phyloP scores from a whole-genome alignment of 1,140 invertebrate genomes.

The Bombus terrestris region DNA sequence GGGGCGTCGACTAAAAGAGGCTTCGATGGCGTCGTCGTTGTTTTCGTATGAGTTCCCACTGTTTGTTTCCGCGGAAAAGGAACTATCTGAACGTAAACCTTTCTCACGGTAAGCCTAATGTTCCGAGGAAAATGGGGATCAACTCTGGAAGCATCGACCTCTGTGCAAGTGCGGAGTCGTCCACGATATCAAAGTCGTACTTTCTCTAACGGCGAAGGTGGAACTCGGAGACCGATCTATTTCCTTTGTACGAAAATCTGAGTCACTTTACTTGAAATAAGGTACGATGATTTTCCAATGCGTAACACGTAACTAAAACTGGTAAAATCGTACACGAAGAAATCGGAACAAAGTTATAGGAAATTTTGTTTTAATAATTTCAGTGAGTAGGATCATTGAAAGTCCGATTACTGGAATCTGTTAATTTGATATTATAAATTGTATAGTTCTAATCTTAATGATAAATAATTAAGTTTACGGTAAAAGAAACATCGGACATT shows the following conservation, averaged over 20 bases:
- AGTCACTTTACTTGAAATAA: neutral
- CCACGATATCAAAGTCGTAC: neutral
- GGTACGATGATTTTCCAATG: too few relatives aligned
- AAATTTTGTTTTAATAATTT: too few relatives aligned
- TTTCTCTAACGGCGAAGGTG: neutral
- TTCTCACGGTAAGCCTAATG: neutral
- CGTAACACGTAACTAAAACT: too few relatives aligned
- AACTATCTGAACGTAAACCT: slow-evolving; percentile 5
- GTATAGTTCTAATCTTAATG: neutral
- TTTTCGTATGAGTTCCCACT: neutral
- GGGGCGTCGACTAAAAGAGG: too few relatives aligned
- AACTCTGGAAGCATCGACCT: neutral
- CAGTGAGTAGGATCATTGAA: too few relatives aligned
- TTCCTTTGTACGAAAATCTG: neutral
- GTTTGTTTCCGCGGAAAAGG: neutral
- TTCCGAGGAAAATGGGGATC: neutral
- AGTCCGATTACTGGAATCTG: too few relatives aligned
- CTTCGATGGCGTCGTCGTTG: neutral
- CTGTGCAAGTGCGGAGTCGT: neutral
- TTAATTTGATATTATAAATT: too few relatives aligned
- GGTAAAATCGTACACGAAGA: too few relatives aligned
- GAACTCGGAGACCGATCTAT: neutral
- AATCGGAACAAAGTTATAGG: too few relatives aligned
- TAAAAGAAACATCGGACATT: neutral
- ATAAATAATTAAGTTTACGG: neutral